A percentile compares a stretch with the other conserved stretches of the same genome.
Conservation (phyloP, 2,113 vertebrate genomes). For the Centropus bengalensis region DNA sequence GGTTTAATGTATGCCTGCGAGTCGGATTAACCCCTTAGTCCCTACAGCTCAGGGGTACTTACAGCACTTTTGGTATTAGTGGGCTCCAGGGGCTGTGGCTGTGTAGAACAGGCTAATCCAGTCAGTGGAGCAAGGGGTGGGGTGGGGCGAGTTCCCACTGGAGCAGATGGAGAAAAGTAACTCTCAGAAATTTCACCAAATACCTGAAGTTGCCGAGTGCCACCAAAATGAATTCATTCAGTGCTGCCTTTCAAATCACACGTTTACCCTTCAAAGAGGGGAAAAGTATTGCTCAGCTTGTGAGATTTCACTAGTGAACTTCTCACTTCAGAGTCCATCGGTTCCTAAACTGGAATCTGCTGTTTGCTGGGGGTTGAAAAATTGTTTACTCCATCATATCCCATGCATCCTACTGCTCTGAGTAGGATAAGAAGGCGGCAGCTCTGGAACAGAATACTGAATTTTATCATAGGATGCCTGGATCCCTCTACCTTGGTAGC, state of each 20-base stretch:
- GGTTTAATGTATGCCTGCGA: not conserved
- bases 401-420: not conserved
- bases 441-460: not conserved
- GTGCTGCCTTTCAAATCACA: not conserved
- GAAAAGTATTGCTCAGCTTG: not conserved
- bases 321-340: not conserved
- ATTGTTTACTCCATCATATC: not conserved
- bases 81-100: not conserved
- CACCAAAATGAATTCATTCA: fast-evolving
- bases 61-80: fast-evolving
- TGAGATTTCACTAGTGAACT: not conserved
- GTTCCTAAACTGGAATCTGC: not conserved
- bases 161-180: not conserved
- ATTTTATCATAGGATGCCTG: not conserved
- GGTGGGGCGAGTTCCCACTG: not conserved
- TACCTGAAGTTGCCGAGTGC: not conserved
- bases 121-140: fast-evolving
- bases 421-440: not conserved
- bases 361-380: not conserved
- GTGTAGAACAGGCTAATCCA: fast-evolving
- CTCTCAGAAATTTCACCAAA: not conserved
- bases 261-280: not conserved
- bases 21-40: slow-evolving; percentile 34
- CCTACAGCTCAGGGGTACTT: fast-evolving
- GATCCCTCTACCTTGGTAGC: not conserved